Evolutionary conservation across 2,797 vertebrate genomes (phyloP).

Genomic region (Pterois miles): DNA sequence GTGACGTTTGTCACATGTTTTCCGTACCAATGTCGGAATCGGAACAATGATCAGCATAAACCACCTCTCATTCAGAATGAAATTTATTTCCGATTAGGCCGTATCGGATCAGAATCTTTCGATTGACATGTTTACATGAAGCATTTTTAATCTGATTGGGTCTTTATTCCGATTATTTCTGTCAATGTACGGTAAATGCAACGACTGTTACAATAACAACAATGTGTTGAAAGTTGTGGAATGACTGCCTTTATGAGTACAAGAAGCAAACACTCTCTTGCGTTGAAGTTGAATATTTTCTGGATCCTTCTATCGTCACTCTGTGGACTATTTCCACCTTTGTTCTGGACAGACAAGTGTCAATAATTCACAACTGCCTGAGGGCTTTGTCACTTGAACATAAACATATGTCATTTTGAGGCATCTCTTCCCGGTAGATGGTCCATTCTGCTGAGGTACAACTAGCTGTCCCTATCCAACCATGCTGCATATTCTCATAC

Average conservation of each 20-base stretch:
- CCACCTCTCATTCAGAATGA: too few relatives aligned
- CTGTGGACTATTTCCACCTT: background rate
- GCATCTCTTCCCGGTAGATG: background rate
- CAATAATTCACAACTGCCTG: background rate
- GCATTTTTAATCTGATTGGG: too few relatives aligned
- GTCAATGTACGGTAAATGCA: too few relatives aligned
- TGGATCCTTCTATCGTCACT: background rate
- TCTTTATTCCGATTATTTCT: too few relatives aligned
- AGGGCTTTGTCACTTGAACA: background rate
- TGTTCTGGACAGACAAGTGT: background rate
- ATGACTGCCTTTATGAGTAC: background rate
- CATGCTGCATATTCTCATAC: too few relatives aligned
- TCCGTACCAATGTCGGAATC: too few relatives aligned
- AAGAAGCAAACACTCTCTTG: background rate
- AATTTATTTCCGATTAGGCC: too few relatives aligned
- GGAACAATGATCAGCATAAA: too few relatives aligned
- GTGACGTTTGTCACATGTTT: background rate
- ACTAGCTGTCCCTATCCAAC: background rate
- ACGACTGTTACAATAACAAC: background rate
- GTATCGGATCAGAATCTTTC: too few relatives aligned
- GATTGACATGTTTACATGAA: too few relatives aligned
- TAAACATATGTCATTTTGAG: background rate
- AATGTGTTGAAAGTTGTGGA: background rate
- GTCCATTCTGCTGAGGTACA: background rate
- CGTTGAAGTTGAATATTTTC: background rate